Conservation (phyloP, 1,140 invertebrate genomes). For the Plodia interpunctella region DNA sequence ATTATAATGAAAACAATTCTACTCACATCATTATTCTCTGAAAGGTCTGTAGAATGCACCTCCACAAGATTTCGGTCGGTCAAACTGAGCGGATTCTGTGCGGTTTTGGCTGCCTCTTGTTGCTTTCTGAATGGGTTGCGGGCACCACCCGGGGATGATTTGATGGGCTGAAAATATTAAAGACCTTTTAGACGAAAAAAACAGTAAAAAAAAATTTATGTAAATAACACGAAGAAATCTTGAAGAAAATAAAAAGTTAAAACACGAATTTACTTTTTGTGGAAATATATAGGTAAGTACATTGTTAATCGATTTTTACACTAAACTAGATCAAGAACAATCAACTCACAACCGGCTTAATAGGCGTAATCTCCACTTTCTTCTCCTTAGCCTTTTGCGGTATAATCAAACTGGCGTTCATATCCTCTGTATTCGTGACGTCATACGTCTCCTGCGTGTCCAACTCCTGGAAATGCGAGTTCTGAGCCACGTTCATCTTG, state of each 20-base stretch:
- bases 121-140: conserved; percentile 72
- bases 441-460: conserved; percentile 68
- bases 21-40: conserved; percentile 59
- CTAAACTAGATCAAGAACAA: too few species aligned
- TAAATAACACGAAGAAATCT: too few species aligned
- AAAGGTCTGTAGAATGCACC: conserved; percentile 33
- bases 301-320: too few species aligned
- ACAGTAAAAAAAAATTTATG: too few species aligned
- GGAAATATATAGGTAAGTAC: too few species aligned
- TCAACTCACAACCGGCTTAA: conserved; percentile 66
- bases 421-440: conserved; percentile 45
- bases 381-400: conserved; percentile 55
- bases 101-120: conserved; percentile 39
- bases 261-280: not conserved
- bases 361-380: conserved; percentile 48
- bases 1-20: not conserved
- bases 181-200: not conserved
- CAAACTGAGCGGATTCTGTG: conserved; percentile 56
- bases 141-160: conserved; percentile 54
- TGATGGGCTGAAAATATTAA: conserved; percentile 57
- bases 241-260: too few species aligned
- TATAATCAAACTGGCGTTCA: conserved; percentile 66
- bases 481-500: conserved; percentile 43
- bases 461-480: conserved; percentile 49
- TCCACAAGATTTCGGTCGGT: conserved; percentile 64